Evolutionary conservation across 2,797 vertebrate species (phyloP).

Genomic region (Ibycter americanus): DNA sequence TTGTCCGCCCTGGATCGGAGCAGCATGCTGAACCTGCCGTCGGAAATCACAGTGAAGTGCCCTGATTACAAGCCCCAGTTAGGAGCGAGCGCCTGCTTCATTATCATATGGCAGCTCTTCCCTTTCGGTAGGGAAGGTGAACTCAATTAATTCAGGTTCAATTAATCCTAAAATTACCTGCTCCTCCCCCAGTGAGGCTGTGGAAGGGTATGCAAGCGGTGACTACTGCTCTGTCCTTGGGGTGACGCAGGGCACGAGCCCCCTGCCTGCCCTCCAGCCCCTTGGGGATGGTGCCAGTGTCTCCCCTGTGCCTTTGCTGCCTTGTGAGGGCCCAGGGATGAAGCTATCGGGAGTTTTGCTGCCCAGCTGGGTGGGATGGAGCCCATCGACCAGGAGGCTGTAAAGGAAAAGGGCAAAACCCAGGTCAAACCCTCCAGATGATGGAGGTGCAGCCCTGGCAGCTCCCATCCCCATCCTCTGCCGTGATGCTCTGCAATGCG

Average conservation of each 20-base stretch:
- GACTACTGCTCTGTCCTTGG: neutral
- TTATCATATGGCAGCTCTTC: neutral
- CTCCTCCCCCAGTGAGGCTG: neutral
- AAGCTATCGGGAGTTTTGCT: neutral
- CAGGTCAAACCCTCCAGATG: neutral
- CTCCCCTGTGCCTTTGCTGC: neutral
- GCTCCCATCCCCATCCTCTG: neutral
- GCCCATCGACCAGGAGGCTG: rapidly evolving
- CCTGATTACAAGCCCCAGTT: slow-evolving; percentile 65
- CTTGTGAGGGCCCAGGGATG: neutral
- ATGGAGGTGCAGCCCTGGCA: too few relatives aligned
- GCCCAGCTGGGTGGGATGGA: neutral
- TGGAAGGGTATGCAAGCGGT: neutral
- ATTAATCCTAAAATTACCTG: slow-evolving; percentile 43
- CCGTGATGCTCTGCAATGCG: rapidly evolving
- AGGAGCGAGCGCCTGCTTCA: slow-evolving; percentile 10
- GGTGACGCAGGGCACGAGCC: rapidly evolving
- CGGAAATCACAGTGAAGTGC: neutral
- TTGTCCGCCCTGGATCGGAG: neutral
- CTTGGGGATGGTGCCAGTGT: neutral
- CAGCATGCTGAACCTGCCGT: neutral
- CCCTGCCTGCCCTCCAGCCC: neutral
- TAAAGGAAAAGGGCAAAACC: neutral
- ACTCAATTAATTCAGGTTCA: slow-evolving; percentile 59
- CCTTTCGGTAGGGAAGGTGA: neutral